phyloP scores from a whole-genome alignment of 2,888 invertebrate species.

The Gonocerus acuteangulatus region DNA sequence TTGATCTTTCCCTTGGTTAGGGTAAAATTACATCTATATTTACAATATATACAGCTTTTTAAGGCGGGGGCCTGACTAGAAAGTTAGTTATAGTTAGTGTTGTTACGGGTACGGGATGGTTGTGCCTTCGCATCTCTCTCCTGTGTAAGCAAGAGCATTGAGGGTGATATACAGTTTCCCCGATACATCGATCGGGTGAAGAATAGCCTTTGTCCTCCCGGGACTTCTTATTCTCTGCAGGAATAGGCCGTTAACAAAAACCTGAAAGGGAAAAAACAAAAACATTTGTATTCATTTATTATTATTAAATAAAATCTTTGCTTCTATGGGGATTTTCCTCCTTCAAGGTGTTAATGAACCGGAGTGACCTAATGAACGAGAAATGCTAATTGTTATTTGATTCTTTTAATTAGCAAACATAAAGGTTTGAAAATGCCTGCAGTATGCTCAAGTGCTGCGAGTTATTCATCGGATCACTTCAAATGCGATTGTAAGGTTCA shows the following conservation, averaged over 20 bases:
- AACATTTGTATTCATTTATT: neutral
- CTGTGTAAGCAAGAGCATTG: slow-evolving; percentile 33
- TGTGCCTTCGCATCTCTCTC: slow-evolving; percentile 30
- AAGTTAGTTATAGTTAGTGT: slow-evolving; percentile 3
- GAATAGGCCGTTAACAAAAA: slow-evolving; percentile 36
- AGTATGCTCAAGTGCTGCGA: no score
- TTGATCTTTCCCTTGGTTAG: neutral
- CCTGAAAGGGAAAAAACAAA: slow-evolving; percentile 22
- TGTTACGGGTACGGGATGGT: slow-evolving; percentile 33
- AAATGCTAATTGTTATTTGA: no score
- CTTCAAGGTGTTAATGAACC: no score
- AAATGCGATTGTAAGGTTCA: no score
- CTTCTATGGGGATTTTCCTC: no score
- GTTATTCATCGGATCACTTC: no score
- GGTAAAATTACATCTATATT: slow-evolving; percentile 4
- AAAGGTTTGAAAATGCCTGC: no score
- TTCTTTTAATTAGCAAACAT: no score
- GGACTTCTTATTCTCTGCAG: slow-evolving; percentile 34
- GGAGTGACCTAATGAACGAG: no score
- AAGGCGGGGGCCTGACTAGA: slow-evolving; percentile 15
- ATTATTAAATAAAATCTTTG: no score
- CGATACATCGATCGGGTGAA: slow-evolving; percentile 36
- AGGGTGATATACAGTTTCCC: slow-evolving; percentile 35
- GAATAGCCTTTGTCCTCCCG: slow-evolving; percentile 33
- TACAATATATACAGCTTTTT: slow-evolving; percentile 2